Evolutionary conservation across 2,797 vertebrate genomes (phyloP).

Genomic region (Pseudochaenichthys georgianus): DNA sequence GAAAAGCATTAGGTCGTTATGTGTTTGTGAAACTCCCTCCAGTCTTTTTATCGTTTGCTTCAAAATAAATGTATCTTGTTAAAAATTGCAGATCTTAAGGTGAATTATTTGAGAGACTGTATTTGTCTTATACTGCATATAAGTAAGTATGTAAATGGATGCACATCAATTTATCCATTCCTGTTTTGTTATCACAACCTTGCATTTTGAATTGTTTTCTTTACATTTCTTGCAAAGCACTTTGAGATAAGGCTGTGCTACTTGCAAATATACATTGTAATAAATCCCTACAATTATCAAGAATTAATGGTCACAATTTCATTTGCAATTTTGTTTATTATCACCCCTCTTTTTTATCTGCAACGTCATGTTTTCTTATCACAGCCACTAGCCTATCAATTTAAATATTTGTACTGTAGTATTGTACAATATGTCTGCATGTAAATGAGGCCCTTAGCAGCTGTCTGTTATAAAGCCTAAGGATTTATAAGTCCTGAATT

Average conservation of each 20-base stretch:
- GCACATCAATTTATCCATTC: too few species aligned
- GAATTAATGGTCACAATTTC: neutral
- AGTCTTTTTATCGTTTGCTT: constrained; percentile 2
- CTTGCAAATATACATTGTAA: too few species aligned
- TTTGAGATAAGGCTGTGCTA: too few species aligned
- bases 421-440: neutral
- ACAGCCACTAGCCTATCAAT: constrained; percentile 1
- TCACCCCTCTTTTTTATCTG: neutral
- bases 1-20: constrained; percentile 28
- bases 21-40: constrained; percentile 16
- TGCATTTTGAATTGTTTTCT: neutral
- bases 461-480: constrained; percentile 6
- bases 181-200: neutral
- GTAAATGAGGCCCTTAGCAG: constrained; percentile 7
- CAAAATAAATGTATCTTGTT: constrained; percentile 9
- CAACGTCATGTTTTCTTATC: neutral
- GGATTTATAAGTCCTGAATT: neutral
- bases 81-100: constrained; percentile 5
- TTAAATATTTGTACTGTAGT: constrained; percentile 4
- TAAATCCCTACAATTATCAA: too few species aligned
- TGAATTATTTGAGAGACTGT: neutral
- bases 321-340: neutral
- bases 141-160: neutral
- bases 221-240: constrained; percentile 2
- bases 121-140: constrained; percentile 6